Evolutionary conservation across 1,140 invertebrate genomes (phyloP), one percentile per base, ranked within the genome.

Genomic region (Drosophila nikananu): DNA sequence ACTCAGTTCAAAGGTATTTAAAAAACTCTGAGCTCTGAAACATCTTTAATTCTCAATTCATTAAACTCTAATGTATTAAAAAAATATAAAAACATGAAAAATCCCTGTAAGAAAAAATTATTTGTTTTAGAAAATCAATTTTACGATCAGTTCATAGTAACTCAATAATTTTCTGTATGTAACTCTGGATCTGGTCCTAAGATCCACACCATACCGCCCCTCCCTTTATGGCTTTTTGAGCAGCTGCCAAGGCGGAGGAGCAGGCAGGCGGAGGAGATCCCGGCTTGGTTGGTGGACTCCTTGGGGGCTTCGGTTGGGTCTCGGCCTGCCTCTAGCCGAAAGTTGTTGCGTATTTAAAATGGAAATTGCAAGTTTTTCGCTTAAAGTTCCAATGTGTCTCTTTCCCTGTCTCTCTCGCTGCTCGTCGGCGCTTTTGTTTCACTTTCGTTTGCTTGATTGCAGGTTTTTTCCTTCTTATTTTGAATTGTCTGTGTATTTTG

Each of bases 331-430:
- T 86, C 86, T 89, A 90, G 86, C 86, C 81, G 84, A 89, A 89
- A 89, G 86, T 89, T 90, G 86, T 90, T 90, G 86, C 79, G 86
- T 86, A 90, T 90, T 77, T 86, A 86, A 90, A 90, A 90, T 90
- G 86, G 86, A 91, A 90, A 90, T 90, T 90, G 86, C 86, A 86
- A 90, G 75, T 90, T 90, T 90, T 89, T 89, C 64, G 75, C 74
- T 73, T 44, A 57, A 60, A 62, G 64, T 63, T 77, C 74, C 59
- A 21, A 44, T 44, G 59, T 57, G 74, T 46, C 58, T 42, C 49
- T 52, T 46, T 25, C 48, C 42, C 46, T 63, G 39, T 65, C 41
- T 54, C 30, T n/a, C 66, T 70, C 51, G 41, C 48, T 62, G 41
- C 48, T 62, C 48, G 76, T 64, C 81, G 84, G 81, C 86, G 68